Conservation (phyloP, 2,797 vertebrate species). For the Cyclura pinguis region DNA sequence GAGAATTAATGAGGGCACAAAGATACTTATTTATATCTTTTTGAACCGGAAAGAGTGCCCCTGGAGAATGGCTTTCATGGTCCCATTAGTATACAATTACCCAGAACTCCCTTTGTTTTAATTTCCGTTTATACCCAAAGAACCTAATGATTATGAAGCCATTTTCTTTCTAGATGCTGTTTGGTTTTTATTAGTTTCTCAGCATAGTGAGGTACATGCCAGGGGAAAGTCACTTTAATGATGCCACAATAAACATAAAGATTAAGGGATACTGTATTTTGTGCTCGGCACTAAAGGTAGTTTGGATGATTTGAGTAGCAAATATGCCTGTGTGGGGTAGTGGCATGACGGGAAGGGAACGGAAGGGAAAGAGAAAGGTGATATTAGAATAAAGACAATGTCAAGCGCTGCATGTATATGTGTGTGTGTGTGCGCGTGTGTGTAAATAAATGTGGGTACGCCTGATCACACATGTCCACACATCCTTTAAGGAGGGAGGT, state of each 20-base stretch:
- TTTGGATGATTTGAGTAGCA: neutral
- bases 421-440: neutral
- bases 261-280: neutral
- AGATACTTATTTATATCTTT: constrained; percentile 26
- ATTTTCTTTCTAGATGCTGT: constrained; percentile 32
- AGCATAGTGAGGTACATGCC: constrained; percentile 12
- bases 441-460: neutral
- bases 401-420: neutral
- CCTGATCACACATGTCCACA: no score
- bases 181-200: constrained; percentile 40
- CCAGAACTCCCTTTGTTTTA: constrained; percentile 43
- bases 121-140: constrained; percentile 42
- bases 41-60: constrained; percentile 39
- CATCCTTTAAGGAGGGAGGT: neutral
- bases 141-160: constrained; percentile 34
- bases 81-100: constrained; percentile 41
- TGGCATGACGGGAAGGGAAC: neutral
- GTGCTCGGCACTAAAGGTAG: neutral
- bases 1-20: constrained; percentile 30
- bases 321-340: neutral
- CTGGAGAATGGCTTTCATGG: constrained; percentile 19
- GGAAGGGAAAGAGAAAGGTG: neutral
- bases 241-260: neutral
- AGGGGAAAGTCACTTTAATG: constrained; percentile 21
- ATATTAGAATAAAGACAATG: neutral